Percentiles rank a stretch among this genome's conserved stretches.
phyloP scores from a whole-genome alignment of 2,797 vertebrate species.

The Hylomyscus alleni region DNA sequence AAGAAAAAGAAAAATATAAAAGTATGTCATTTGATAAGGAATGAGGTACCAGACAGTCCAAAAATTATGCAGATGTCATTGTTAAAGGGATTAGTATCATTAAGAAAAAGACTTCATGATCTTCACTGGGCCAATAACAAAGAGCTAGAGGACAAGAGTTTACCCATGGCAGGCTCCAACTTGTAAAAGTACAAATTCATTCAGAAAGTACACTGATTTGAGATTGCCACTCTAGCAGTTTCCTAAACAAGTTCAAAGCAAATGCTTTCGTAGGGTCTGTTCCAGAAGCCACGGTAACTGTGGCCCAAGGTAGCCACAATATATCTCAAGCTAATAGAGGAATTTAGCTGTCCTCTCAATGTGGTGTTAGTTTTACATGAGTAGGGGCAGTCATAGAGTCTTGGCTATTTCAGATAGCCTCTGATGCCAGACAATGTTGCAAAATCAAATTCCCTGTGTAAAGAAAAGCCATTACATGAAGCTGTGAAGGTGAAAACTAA shows the following conservation, averaged over 20 bases:
- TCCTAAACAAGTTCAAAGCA: background rate
- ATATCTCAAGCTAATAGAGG: background rate
- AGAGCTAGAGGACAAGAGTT: background rate
- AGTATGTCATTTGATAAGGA: background rate
- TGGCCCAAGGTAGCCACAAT: background rate
- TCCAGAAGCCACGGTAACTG: background rate
- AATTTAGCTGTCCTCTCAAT: background rate
- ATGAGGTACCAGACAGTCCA: background rate
- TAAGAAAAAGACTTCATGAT: background rate
- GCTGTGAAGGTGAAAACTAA: background rate
- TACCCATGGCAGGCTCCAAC: background rate
- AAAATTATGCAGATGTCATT: background rate
- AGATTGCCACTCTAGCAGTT: background rate
- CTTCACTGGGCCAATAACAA: background rate
- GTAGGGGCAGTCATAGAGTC: background rate
- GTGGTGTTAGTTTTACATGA: background rate
- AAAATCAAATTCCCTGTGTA: background rate
- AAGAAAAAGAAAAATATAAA: background rate
- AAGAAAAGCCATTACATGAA: background rate
- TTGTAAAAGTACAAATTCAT: background rate
- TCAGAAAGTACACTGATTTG: background rate
- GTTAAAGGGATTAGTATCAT: background rate
- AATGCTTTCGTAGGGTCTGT: too few relatives aligned
- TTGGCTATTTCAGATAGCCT: background rate
- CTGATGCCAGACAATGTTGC: background rate